Base-by-base conservation (phyloP, 2,113 vertebrate species). In the Shinisaurus crocodilurus region DNA sequence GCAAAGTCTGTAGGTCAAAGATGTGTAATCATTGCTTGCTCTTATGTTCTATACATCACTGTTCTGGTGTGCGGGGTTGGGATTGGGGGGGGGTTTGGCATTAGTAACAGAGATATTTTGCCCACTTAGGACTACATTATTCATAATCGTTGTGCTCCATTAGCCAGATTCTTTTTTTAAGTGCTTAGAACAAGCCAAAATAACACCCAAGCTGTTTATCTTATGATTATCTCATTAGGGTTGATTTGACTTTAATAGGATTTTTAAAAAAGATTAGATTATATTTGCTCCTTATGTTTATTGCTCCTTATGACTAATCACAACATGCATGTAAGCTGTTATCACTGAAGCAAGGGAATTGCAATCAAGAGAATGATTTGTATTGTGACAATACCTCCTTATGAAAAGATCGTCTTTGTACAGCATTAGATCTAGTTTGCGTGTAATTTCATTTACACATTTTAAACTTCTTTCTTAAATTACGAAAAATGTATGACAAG, bases 181-280 rank as follows among this genome's bases (percentile, higher is more conserved):
- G 63, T 88, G 91, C 63, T 93, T 94, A 50, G 79, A 92, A 43
- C 84, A 94, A 77, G 89, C 63, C 79, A 80, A 88, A 95, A 87
- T 69, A 90, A 87, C 6, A 88, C 10, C 5, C 82, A 90, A 90
- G 70, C 82, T 93, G 77, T 93, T 93, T 90, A 23, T 87, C 5
- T 93, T 6, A 2, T 74, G 57, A 88, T 93, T 85, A 90, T 95
- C 37, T 94, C 94, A 92, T 92, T 94, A 76, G 91, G 77, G 93
- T 88, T 89, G 79, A 74, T 86, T 93, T 87, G 89, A 95, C 16
- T 91, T 90, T 94, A 95, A 95, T 67, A 91, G 82, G 86, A 93
- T 90, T 88, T 89, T 75, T 88, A 92, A 92, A 3, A 93, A 96
- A 96, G 63, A 48, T 86, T 72, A 90, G 77, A 93, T 95, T 91